Percentiles rank a stretch among this genome's conserved stretches.
Evolutionary conservation across 2,797 vertebrate species (phyloP).

Genomic region (Lepus oiostolus): DNA sequence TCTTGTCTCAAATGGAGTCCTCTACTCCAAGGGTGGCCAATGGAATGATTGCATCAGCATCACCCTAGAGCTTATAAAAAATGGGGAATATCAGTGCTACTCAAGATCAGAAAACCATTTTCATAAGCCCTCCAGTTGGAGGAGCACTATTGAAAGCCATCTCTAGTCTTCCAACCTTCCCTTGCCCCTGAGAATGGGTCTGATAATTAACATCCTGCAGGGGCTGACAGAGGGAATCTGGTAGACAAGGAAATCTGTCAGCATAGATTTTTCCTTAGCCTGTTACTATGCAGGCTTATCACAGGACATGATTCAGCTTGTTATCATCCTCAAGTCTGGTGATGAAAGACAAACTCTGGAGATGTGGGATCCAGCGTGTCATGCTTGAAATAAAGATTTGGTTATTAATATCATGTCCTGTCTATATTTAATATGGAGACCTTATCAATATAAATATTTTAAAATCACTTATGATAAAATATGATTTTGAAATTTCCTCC

Average conservation of each 20-base stretch:
- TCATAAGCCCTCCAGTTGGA: constrained; percentile 2
- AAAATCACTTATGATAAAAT: constrained; percentile 59
- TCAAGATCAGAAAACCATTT: background rate
- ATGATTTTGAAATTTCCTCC: constrained; percentile 38
- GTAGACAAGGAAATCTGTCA: background rate
- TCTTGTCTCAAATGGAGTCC: background rate
- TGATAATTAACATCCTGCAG: background rate
- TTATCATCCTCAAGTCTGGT: background rate
- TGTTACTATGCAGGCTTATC: background rate
- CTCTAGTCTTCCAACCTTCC: background rate
- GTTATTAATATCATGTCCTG: constrained; percentile 19
- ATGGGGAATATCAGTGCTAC: background rate
- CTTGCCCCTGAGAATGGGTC: background rate
- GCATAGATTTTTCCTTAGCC: background rate
- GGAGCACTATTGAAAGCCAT: background rate
- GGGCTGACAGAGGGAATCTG: background rate
- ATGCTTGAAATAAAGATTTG: constrained; percentile 43
- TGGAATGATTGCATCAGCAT: background rate
- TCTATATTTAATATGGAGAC: constrained; percentile 4
- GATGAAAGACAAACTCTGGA: background rate
- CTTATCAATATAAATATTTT: constrained; percentile 23
- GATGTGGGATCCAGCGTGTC: background rate
- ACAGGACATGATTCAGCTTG: background rate
- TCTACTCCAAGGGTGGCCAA: background rate
- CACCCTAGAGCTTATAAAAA: constrained; percentile 17